A percentile compares a stretch with the other conserved stretches of the same genome.
phyloP scores from a whole-genome alignment of 2,888 invertebrate genomes.

The Xestia xanthographa region DNA sequence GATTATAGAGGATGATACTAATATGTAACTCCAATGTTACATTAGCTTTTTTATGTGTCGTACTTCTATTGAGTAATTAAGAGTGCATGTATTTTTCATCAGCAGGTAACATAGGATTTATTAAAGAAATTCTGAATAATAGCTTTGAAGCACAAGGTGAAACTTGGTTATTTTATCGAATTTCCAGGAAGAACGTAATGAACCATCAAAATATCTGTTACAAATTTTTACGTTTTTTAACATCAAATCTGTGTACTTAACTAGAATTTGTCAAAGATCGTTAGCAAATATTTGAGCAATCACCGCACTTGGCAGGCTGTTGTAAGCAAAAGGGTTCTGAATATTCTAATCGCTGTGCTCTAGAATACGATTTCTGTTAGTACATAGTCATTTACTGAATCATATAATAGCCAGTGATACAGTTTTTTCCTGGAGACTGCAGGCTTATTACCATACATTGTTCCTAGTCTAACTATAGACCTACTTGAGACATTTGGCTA shows the following conservation, averaged over 20 bases:
- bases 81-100: not conserved
- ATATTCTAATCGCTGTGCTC: not conserved
- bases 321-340: not conserved
- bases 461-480: conserved; percentile 13
- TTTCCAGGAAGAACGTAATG: not conserved
- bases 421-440: not conserved
- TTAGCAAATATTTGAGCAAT: not conserved
- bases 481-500: conserved; percentile 34
- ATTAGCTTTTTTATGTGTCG: not conserved
- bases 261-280: not conserved
- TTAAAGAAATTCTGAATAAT: not conserved
- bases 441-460: not conserved
- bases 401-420: not conserved
- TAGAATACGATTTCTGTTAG: not conserved
- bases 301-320: not conserved
- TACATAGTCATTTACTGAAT: not conserved
- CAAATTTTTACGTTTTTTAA: not conserved
- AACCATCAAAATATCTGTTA: too few species aligned
- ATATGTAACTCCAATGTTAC: not conserved
- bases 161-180: not conserved
- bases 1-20: conserved; percentile 6
- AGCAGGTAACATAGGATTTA: not conserved
- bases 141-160: not conserved
- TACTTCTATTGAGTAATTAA: not conserved
- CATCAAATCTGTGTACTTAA: not conserved